Evolutionary conservation across 2,113 vertebrate genomes (phyloP), one percentile per base, ranked within the genome.

Genomic region (Baryphthengus martii): DNA sequence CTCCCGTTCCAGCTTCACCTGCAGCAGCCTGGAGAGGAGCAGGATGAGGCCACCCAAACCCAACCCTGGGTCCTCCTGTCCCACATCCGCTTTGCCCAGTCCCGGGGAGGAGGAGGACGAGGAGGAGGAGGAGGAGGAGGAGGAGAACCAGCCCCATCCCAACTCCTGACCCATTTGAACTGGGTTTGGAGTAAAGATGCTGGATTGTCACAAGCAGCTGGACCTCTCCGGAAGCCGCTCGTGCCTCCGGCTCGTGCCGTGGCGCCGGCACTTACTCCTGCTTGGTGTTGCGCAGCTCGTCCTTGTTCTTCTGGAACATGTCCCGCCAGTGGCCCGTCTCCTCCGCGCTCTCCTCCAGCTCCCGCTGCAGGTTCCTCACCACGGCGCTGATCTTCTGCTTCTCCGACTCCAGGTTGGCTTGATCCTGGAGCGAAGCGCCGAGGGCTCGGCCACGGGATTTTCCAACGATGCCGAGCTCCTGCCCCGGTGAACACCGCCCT

Each of bases 1-100:
- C n/a, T 99, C 99, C 93, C 99, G 99, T 94, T 99, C 99, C 97
- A 99, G 96, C 72, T 98, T 98, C 58, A 98, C 88, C 97, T 99
- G 99, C 74, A 99, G 93, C 67, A 99, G 97, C 93, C 99, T 99
- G 95, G 50, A 61, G 9, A 47, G 52, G 65, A 31, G 24, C 63
- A 37, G 62, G 44, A 28, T 37, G 40, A 83, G 52, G 62, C 96
- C 39, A 35, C 12, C 31, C 37, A 6, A 13, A 3, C 24, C 52
- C 40, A 25, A 1, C 45, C 26, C 6, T 0, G 6, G 1, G 6
- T 20, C 35, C 62, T 16, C 1, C 1, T 6, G 9, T 37, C 55
- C 66, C 40, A 9, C 23, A 7, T 1, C 24, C 45, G 24, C 4
- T 0, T 8, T 31, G 4, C 20, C 55, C 44, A 16, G 23, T 18